phyloP scores from a whole-genome alignment of 1,140 invertebrate genomes.

The Brachionus koreanus region DNA sequence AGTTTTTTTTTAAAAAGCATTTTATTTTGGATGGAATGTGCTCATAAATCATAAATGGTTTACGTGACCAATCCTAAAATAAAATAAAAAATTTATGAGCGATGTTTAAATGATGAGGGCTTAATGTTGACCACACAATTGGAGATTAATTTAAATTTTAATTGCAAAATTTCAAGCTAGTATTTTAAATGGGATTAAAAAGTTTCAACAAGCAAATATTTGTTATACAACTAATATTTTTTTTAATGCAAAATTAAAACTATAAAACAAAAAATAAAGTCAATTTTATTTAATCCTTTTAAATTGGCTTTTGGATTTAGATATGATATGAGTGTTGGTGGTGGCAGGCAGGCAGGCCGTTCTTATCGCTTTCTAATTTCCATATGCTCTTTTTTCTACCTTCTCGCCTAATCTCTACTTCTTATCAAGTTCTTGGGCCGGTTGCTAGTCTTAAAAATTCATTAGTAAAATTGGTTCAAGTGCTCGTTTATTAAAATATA shows the following conservation, averaged over 20 bases:
- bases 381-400: neutral
- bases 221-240: neutral
- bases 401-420: neutral
- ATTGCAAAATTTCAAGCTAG: neutral
- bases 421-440: neutral
- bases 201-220: neutral
- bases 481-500: neutral
- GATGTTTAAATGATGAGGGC: neutral
- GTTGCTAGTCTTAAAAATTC: neutral
- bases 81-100: neutral
- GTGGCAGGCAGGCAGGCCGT: too few relatives aligned
- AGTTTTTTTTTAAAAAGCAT: too few relatives aligned
- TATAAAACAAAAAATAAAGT: too few relatives aligned
- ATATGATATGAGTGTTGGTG: neutral
- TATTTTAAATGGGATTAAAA: neutral
- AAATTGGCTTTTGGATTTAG: neutral
- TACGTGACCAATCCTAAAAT: neutral
- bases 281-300: neutral
- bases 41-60: neutral
- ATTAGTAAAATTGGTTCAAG: neutral
- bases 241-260: too few relatives aligned
- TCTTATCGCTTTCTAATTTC: neutral
- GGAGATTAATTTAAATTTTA: conserved; percentile 4
- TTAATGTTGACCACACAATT: neutral
- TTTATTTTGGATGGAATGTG: neutral